Evolutionary conservation across 1,140 invertebrate species (phyloP).

Genomic region (Ctenoplectra terminalis): DNA sequence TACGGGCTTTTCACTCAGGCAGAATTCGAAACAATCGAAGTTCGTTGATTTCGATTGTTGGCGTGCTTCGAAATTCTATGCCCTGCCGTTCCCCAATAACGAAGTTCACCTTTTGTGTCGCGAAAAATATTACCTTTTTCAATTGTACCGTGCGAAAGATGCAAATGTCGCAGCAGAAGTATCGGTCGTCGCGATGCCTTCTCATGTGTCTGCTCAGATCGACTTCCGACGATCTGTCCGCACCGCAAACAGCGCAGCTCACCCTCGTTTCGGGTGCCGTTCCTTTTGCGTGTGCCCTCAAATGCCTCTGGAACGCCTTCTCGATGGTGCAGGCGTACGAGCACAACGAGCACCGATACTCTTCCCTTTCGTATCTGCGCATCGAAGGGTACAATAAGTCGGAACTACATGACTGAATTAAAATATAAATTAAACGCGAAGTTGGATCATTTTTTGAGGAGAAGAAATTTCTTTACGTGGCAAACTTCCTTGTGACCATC

Average conservation of each 20-base stretch:
- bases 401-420: background rate
- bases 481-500: too few relatives aligned
- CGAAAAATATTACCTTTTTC: slow-evolving; percentile 81
- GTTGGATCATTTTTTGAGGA: background rate
- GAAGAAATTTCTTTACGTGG: too few relatives aligned
- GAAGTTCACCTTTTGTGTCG: background rate
- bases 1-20: background rate
- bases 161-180: slow-evolving; percentile 85
- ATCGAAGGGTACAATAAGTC: slow-evolving; percentile 9
- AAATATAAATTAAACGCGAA: background rate
- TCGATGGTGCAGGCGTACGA: slow-evolving; percentile 85
- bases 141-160: slow-evolving; percentile 84
- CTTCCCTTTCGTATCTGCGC: slow-evolving; percentile 84
- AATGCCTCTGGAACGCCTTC: slow-evolving; percentile 84
- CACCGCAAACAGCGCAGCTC: slow-evolving; percentile 85
- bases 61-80: slow-evolving; percentile 5
- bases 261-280: slow-evolving; percentile 79
- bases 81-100: background rate
- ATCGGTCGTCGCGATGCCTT: slow-evolving; percentile 84
- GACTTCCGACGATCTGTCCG: slow-evolving; percentile 83
- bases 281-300: slow-evolving; percentile 80
- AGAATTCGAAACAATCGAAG: slow-evolving; percentile 23
- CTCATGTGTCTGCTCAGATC: slow-evolving; percentile 84
- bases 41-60: background rate
- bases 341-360: slow-evolving; percentile 84